A percentile compares a stretch with the other conserved stretches of the same genome.
These are phyloP conservation scores for Procapra przewalskii DNA, from an alignment of 2,113 vertebrate species.

Conservation along the genomic window DNA sequence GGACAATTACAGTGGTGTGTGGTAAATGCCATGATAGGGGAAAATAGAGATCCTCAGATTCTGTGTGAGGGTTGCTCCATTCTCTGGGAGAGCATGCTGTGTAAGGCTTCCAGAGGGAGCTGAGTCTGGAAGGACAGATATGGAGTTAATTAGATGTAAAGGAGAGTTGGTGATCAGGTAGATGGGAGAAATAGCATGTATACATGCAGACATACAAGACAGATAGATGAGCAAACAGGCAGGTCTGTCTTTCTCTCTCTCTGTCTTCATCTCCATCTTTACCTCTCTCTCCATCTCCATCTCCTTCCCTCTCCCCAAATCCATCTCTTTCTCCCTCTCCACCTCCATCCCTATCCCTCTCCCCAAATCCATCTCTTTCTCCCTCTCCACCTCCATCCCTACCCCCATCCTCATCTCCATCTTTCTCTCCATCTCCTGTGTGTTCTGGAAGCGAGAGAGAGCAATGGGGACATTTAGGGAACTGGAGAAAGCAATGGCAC, in stretches of 20 bases:
- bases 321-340: not conserved
- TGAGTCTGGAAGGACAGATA: not conserved
- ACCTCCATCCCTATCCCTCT: not conserved
- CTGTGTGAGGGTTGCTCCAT: not conserved
- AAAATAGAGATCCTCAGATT: not conserved
- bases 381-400: not conserved
- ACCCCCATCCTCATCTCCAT: accelerated
- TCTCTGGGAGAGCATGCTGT: not conserved
- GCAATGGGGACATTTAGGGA: not conserved
- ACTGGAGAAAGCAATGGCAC: no score
- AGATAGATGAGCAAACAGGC: not conserved
- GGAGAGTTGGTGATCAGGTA: not conserved
- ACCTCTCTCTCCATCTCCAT: not conserved
- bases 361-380: not conserved
- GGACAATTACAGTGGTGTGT: not conserved
- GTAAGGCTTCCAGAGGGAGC: not conserved
- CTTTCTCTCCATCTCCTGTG: not conserved
- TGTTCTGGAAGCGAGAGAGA: not conserved
- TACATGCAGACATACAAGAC: not conserved
- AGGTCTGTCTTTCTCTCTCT: not conserved
- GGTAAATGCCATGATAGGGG: not conserved
- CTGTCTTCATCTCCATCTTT: not conserved
- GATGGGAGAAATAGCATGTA: not conserved
- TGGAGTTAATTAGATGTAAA: not conserved
- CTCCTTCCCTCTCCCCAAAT: not conserved